These are phyloP conservation scores for Sinohyriopsis cumingii DNA, from an alignment of 2,888 invertebrate species.

Conservation along the genomic window DNA sequence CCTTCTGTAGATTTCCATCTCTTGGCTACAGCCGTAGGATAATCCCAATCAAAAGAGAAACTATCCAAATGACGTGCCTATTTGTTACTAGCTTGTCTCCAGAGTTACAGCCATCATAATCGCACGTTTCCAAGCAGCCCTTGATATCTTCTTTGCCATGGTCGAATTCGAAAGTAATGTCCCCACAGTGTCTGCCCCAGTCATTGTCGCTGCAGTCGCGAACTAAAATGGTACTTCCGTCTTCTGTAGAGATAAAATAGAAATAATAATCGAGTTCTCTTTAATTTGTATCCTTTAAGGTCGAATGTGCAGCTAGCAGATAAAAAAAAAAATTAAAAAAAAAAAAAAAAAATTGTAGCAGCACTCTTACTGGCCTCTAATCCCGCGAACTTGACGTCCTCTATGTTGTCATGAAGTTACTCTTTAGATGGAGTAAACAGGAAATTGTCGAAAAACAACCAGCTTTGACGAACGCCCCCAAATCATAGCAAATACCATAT, in stretches of 20 bases:
- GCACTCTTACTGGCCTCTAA: neutral
- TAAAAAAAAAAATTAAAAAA: neutral
- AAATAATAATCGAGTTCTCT: neutral
- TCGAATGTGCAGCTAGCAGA: neutral
- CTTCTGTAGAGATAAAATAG: conserved; percentile 46
- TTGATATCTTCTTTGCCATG: conserved; percentile 38
- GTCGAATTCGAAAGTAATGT: conserved; percentile 53
- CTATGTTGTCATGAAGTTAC: too few species aligned
- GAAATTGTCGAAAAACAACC: too few species aligned
- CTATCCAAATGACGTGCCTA: too few species aligned
- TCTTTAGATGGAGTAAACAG: too few species aligned
- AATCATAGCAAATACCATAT: too few species aligned
- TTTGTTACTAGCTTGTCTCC: conserved; percentile 17
- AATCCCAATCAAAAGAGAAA: too few species aligned
- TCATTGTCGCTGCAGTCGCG: conserved; percentile 62
- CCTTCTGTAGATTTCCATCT: too few species aligned
- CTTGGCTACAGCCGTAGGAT: too few species aligned
- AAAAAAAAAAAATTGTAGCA: neutral
- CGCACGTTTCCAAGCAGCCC: conserved; percentile 66
- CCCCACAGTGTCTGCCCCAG: conserved; percentile 66
- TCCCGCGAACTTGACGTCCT: too few species aligned
- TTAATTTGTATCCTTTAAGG: neutral
- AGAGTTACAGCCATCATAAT: conserved; percentile 66
- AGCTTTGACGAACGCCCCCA: too few species aligned
- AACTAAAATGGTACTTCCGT: conserved; percentile 59